These are phyloP conservation scores for Chrysaora quinquecirrha DNA, from an alignment of 30 jellyfish, hydroid and myxozoan species.

Conservation along the genomic window DNA sequence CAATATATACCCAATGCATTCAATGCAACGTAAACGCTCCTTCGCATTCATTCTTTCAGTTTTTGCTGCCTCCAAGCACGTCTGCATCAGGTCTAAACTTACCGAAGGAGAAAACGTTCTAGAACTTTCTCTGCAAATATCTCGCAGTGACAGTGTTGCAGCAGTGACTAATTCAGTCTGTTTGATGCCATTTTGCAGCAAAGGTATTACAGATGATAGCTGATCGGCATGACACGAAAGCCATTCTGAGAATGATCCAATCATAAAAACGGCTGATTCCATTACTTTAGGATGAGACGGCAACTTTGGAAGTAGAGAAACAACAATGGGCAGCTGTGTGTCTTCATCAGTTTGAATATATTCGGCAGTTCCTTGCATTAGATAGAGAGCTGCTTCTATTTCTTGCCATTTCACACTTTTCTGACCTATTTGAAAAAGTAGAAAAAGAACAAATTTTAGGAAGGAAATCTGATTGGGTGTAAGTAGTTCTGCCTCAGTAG, in stretches of 20 bases:
- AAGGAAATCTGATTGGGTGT: too few relatives aligned
- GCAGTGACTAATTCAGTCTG: constrained; percentile 65
- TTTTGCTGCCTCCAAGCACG: constrained; percentile 62
- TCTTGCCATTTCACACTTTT: constrained; percentile 72
- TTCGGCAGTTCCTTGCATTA: constrained; percentile 89
- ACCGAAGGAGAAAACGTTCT: constrained; percentile 34
- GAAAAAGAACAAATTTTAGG: too few relatives aligned
- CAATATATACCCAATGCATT: constrained; percentile 77
- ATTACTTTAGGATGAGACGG: constrained; percentile 86
- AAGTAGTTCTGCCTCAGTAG: too few relatives aligned
- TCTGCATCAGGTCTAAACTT: constrained; percentile 36
- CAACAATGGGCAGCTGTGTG: constrained; percentile 49
- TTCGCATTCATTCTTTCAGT: constrained; percentile 12
- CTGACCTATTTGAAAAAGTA: constrained; percentile 52
- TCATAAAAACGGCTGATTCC: constrained; percentile 73
- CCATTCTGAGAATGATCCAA: constrained; percentile 94
- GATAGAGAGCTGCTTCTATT: constrained; percentile 64
- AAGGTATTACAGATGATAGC: constrained; percentile 60
- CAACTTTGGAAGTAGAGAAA: constrained; percentile 50
- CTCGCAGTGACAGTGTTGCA: constrained; percentile 77
- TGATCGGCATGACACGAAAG: constrained; percentile 69
- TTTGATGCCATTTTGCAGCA: constrained; percentile 66
- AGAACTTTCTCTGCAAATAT: constrained; percentile 86
- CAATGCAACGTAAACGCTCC: constrained; percentile 68
- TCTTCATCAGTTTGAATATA: constrained; percentile 63